Base-by-base conservation (phyloP, 2,888 invertebrate genomes). In the Periphyllus acericola region DNA sequence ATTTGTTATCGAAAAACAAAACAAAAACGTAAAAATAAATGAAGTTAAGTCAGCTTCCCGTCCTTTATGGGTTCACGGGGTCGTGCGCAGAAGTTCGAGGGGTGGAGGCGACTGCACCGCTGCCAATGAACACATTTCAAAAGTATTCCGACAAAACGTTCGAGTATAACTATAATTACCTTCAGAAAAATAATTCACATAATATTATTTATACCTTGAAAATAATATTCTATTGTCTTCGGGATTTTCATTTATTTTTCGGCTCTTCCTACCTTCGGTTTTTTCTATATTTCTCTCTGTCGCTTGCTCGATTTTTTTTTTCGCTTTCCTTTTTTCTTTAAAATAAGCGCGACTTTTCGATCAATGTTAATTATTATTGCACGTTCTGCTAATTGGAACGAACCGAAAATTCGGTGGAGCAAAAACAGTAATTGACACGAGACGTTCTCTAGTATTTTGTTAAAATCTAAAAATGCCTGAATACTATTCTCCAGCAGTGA, bases 141-240 rank as follows among this genome's bases (percentile, higher is more conserved):
- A 68, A 66, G 36, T 66, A 80, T 80, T 36, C 68, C 21, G 66
- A 81, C 40, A 68, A 81, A 81, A n/a, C 29, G 66, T 81, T 81
- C 29, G n/a, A 66, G 60, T n/a, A 19, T 66, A 66, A 80, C 36
- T 29, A 80, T 36, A 66, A 80, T 80, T 36, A 80, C 9, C 9
- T 36, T 32, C 3, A 1, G 79, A 55, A 34, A 79, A 79, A 55
- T 55, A 25, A 55, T 79, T 60, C 60, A n/a, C n/a, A 60, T 60
- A 60, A 21, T 72, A 34, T 40, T 25, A 74, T 74, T 40, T 40
- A 29, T 66, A 40, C 66, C 29, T 36, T 25, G n/a, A 19, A n/a
- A 46, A 40, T 40, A 68, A 11, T 68, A 66, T 81, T 25, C 66
- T n/a, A 68, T 68, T 40, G 21, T 29, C 21, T 68, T 81, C 34